Evolutionary conservation across 1,140 invertebrate genomes (phyloP).

Genomic region (Drepana arcuata): DNA sequence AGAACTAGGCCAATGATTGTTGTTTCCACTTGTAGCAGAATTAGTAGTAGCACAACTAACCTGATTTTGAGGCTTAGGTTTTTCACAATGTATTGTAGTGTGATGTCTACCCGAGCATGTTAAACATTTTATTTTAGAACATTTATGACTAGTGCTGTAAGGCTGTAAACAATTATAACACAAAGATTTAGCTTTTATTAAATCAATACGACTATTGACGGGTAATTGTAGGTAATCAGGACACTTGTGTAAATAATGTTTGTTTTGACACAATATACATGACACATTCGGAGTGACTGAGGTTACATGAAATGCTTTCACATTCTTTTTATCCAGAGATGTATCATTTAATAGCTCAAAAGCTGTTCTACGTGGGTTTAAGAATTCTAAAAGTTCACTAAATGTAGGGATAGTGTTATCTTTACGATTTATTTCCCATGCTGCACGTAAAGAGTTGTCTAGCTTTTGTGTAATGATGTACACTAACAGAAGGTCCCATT

Average conservation of each 20-base stretch:
- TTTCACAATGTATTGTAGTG: constrained; percentile 1
- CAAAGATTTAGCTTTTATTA: constrained; percentile 6
- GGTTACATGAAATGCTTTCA: not conserved
- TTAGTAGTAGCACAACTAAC: too few relatives aligned
- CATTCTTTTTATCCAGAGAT: not conserved
- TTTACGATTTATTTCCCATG: constrained; percentile 10
- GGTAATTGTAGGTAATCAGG: constrained; percentile 1
- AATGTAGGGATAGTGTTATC: constrained; percentile 4
- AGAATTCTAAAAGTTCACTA: too few relatives aligned
- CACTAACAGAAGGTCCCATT: constrained; percentile 7
- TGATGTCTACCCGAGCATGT: constrained; percentile 2
- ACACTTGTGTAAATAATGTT: not conserved
- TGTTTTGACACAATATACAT: not conserved
- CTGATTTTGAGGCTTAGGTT: too few relatives aligned
- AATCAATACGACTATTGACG: constrained; percentile 1
- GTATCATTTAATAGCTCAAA: constrained; percentile 5
- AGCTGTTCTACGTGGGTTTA: constrained; percentile 4
- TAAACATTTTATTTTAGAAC: constrained; percentile 2
- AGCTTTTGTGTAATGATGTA: constrained; percentile 8
- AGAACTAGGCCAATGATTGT: too few relatives aligned
- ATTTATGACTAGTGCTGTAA: constrained; percentile 2
- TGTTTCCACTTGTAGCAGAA: too few relatives aligned
- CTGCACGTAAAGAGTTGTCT: constrained; percentile 9
- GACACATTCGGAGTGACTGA: not conserved
- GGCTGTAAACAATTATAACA: constrained; percentile 7